These are phyloP conservation scores for Leptinotarsa lineolata DNA, from an alignment of 1,140 invertebrate species.

Conservation along the genomic window DNA sequence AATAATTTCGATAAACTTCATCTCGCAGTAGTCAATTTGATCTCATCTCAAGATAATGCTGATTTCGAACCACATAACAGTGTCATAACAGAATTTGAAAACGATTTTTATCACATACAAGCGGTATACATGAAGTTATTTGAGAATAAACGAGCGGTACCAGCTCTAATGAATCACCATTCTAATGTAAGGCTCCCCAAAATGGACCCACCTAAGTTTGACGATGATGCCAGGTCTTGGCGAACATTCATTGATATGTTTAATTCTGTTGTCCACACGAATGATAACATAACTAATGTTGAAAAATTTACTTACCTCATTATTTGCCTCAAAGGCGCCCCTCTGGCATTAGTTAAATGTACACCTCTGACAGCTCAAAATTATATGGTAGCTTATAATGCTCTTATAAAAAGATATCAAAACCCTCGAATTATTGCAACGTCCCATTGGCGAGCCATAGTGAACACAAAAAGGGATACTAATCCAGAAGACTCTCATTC, in stretches of 20 bases:
- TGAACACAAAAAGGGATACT: background rate
- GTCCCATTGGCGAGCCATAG: constrained; percentile 9
- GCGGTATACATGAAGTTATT: background rate
- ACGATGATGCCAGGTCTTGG: constrained; percentile 2
- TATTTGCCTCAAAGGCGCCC: background rate
- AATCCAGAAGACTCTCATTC: background rate
- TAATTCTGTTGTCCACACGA: background rate
- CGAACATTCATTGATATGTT: constrained; percentile 20
- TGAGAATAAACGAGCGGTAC: background rate
- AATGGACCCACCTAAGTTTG: background rate
- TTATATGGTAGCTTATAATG: constrained; percentile 5
- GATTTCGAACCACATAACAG: background rate
- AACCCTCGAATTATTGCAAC: constrained; percentile 1
- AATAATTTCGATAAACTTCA: constrained; percentile 1
- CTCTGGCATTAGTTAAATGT: constrained; percentile 10
- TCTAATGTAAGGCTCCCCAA: constrained; percentile 8
- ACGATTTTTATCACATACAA: background rate
- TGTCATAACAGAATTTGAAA: background rate
- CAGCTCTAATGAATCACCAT: background rate
- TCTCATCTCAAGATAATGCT: background rate
- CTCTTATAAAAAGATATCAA: background rate
- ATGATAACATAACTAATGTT: background rate
- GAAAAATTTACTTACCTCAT: constrained; percentile 16
- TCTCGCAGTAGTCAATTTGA: background rate
- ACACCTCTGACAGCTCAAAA: constrained; percentile 1